Conservation (phyloP, 2,113 vertebrate species). For the Cebidichthys violaceus region DNA sequence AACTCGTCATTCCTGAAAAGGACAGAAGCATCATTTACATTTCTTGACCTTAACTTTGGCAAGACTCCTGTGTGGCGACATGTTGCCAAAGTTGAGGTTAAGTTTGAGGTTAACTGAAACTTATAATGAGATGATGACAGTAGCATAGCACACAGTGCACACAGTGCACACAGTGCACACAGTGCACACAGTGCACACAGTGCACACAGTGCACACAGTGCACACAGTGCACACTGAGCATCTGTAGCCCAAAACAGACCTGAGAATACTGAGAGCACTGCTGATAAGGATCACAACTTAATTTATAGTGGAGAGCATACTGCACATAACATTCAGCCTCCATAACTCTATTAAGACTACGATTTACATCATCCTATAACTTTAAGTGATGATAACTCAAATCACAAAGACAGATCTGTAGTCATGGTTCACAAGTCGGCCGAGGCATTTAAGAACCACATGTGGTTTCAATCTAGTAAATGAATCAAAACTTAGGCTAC, state of each 20-base stretch:
- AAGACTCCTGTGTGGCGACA: not conserved
- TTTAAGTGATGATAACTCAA: constrained; percentile 7
- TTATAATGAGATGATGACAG: constrained; percentile 33
- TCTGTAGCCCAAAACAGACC: not conserved
- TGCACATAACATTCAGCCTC: constrained; percentile 18
- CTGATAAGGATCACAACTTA: constrained; percentile 22
- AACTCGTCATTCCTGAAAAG: constrained; percentile 22
- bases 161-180: not conserved
- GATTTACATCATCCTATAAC: not conserved
- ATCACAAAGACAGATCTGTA: constrained; percentile 20
- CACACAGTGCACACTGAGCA: not conserved
- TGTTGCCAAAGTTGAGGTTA: constrained; percentile 17
- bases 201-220: not conserved
- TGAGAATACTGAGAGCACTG: not conserved
- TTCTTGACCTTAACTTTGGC: constrained; percentile 16
- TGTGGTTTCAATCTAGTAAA: constrained; percentile 3
- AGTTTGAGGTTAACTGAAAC: constrained; percentile 22
- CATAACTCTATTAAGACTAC: not conserved
- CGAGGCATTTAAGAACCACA: not conserved
- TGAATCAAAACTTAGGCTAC: not conserved
- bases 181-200: not conserved
- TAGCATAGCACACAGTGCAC: not conserved
- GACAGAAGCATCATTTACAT: constrained; percentile 30
- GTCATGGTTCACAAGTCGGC: not conserved
- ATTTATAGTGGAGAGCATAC: constrained; percentile 8